These are phyloP conservation scores for Himalopsyche kuldschensis DNA, from an alignment of 2,888 invertebrate species.

Conservation along the genomic window DNA sequence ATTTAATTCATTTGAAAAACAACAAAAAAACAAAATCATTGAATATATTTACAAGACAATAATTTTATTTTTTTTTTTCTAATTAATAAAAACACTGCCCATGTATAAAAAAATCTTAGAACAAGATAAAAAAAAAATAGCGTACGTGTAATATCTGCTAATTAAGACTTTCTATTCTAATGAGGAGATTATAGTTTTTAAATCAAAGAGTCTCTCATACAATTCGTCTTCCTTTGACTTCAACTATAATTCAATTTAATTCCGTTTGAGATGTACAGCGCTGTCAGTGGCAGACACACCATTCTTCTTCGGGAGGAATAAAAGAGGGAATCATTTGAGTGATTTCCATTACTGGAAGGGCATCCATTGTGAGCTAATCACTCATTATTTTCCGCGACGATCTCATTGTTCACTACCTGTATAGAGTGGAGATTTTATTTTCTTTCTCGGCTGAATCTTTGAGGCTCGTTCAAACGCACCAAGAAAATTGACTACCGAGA, in stretches of 20 bases:
- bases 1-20: no score
- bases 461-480: neutral
- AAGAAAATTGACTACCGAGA: neutral
- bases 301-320: constrained; percentile 29
- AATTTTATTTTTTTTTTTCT: no score
- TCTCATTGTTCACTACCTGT: constrained; percentile 24
- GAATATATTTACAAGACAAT: no score
- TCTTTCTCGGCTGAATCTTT: neutral
- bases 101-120: neutral
- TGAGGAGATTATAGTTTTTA: constrained; percentile 19
- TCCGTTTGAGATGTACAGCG: constrained; percentile 24
- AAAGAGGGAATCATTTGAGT: constrained; percentile 33
- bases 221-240: constrained; percentile 29
- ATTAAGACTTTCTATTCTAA: neutral
- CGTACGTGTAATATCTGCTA: neutral
- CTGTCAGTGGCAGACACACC: constrained; percentile 31
- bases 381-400: constrained; percentile 34
- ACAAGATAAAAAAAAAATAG: neutral
- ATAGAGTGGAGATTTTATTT: constrained; percentile 6
- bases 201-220: constrained; percentile 8
- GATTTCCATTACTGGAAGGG: constrained; percentile 25
- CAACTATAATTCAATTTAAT: constrained; percentile 38
- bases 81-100: no score
- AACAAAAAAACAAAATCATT: no score
- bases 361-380: constrained; percentile 34